phyloP scores from a whole-genome alignment of 2,888 invertebrate species.

The Rhagium mordax region DNA sequence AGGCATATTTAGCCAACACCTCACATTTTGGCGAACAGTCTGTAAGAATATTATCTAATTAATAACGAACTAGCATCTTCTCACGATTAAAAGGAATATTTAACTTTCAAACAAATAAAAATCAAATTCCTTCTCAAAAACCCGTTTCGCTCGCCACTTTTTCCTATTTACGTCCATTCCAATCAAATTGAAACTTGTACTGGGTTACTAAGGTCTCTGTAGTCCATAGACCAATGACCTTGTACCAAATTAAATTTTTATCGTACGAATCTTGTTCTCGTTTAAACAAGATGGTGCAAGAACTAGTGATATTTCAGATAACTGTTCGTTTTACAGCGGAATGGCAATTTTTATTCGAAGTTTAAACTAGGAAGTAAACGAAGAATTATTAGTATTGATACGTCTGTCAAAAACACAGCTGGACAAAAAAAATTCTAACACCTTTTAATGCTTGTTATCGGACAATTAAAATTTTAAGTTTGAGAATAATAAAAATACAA shows the following conservation, averaged over 20 bases:
- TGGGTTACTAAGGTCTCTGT: not conserved
- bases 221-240: conserved; percentile 1
- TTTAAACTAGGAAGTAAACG: not conserved
- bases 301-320: conserved; percentile 1
- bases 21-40: too few species aligned
- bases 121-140: not conserved
- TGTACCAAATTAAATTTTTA: conserved; percentile 7
- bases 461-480: too few species aligned
- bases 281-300: not conserved
- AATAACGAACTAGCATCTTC: not conserved
- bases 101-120: not conserved
- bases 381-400: too few species aligned
- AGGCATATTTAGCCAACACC: too few species aligned
- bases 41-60: too few species aligned
- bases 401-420: too few species aligned
- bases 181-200: not conserved
- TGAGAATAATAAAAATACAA: too few species aligned
- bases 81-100: not conserved
- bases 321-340: not conserved
- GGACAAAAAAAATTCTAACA: too few species aligned
- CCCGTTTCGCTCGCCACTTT: not conserved
- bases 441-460: too few species aligned
- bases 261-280: not conserved
- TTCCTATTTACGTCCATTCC: not conserved
- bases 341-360: not conserved